phyloP scores from a whole-genome alignment of 1,140 invertebrate species.

The Drosophila baimaii region DNA sequence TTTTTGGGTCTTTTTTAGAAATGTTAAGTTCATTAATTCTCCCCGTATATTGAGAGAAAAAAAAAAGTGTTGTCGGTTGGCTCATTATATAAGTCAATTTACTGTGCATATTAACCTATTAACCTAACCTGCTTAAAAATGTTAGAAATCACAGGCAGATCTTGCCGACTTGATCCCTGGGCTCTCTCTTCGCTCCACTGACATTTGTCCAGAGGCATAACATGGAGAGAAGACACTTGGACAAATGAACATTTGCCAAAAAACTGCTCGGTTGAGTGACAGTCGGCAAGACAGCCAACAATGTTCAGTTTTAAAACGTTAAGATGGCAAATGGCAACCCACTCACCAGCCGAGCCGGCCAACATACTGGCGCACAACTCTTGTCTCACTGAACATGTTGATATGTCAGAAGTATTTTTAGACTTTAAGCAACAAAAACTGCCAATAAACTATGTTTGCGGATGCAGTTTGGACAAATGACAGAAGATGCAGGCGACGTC shows the following conservation, averaged over 20 bases:
- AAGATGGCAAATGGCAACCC: slow-evolving; percentile 71
- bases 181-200: slow-evolving; percentile 2
- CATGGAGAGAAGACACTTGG: slow-evolving; percentile 48
- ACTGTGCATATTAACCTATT: too few species aligned
- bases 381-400: slow-evolving; percentile 71
- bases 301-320: slow-evolving; percentile 78
- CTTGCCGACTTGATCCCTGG: slow-evolving; percentile 5
- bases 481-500: slow-evolving; percentile 49
- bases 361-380: slow-evolving; percentile 36
- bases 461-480: slow-evolving; percentile 80
- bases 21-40: neutral
- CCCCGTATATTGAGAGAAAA: too few species aligned
- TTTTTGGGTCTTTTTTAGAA: neutral
- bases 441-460: slow-evolving; percentile 72
- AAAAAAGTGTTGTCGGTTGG: too few species aligned
- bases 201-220: slow-evolving; percentile 49
- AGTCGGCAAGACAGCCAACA: slow-evolving; percentile 80
- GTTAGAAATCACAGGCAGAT: neutral
- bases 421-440: slow-evolving; percentile 76
- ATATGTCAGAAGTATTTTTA: slow-evolving; percentile 79
- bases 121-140: neutral
- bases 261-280: slow-evolving; percentile 72
- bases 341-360: slow-evolving; percentile 24
- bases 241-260: slow-evolving; percentile 74
- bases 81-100: too few species aligned